These are phyloP conservation scores for Encarsia formosa DNA, from an alignment of 2,888 invertebrate genomes.

Conservation along the genomic window DNA sequence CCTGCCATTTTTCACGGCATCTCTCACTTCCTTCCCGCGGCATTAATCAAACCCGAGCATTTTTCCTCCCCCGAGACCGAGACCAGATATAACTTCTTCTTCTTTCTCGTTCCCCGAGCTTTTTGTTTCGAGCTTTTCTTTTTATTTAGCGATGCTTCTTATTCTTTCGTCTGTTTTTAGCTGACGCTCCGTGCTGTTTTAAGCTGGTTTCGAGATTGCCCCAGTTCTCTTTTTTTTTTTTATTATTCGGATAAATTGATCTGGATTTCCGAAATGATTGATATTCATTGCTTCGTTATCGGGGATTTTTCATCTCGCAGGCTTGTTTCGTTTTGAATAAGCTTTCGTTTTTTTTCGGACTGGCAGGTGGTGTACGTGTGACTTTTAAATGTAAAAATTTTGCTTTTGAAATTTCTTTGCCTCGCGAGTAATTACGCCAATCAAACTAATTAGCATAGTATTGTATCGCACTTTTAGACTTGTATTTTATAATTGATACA, in stretches of 20 bases:
- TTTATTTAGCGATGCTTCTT: not conserved
- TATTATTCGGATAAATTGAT: slow-evolving; percentile 17
- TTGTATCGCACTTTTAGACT: too few species aligned
- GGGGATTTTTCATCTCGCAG: not conserved
- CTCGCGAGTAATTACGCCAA: too few species aligned
- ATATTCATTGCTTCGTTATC: slow-evolving; percentile 2
- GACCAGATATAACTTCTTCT: slow-evolving; percentile 21
- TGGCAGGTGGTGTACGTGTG: too few species aligned
- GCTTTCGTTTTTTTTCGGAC: too few species aligned
- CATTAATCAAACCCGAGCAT: slow-evolving; percentile 42
- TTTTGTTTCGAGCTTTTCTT: not conserved
- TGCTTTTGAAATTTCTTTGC: too few species aligned
- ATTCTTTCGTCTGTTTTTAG: not conserved
- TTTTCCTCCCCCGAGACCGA: slow-evolving; percentile 10
- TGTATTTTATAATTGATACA: too few species aligned
- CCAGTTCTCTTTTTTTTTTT: slow-evolving; percentile 4
- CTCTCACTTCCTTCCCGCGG: slow-evolving; percentile 22
- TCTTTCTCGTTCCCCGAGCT: slow-evolving; percentile 6
- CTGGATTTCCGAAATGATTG: not conserved
- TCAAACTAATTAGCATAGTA: too few species aligned
- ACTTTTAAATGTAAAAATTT: too few species aligned
- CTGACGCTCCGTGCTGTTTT: slow-evolving; percentile 1
- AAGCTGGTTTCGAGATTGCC: not conserved
- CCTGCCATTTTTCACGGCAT: slow-evolving; percentile 38
- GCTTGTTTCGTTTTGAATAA: not conserved